Conservation (phyloP, 1,140 invertebrate genomes). For the Sycobia sp. region DNA sequence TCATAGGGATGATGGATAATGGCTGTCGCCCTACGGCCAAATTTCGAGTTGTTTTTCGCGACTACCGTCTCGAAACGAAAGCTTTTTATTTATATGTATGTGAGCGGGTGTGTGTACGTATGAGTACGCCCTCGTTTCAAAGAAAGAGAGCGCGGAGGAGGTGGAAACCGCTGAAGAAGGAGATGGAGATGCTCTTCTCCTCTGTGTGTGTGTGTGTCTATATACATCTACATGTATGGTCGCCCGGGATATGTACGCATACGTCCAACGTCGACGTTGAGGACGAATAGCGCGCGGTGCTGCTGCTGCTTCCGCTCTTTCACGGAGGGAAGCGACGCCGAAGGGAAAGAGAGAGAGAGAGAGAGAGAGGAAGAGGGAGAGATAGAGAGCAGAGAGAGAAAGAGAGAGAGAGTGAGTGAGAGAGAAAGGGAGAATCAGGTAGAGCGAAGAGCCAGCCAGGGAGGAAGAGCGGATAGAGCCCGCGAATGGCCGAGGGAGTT, state of each 20-base stretch:
- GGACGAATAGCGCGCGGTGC: conserved; percentile 20
- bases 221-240: no score
- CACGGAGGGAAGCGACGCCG: neutral
- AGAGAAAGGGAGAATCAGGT: no score
- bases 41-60: conserved; percentile 28
- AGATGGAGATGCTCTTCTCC: conserved; percentile 10
- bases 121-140: neutral
- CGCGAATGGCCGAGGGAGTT: no score
- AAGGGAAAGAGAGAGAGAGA: no score
- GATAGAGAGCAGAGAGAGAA: no score
- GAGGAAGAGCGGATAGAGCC: neutral
- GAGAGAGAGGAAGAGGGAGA: no score
- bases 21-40: conserved; percentile 20
- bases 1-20: conserved; percentile 19
- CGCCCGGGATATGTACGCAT: conserved; percentile 37
- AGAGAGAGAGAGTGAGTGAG: no score
- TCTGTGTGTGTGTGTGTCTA: no score
- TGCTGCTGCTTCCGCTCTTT: neutral
- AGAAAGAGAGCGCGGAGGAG: conserved; percentile 32
- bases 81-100: neutral
- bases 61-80: conserved; percentile 13
- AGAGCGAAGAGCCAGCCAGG: no score
- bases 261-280: conserved; percentile 27
- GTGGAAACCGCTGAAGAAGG: conserved; percentile 23
- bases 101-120: no score